phyloP scores from a whole-genome alignment of 2,888 invertebrate species.

The Actias luna region DNA sequence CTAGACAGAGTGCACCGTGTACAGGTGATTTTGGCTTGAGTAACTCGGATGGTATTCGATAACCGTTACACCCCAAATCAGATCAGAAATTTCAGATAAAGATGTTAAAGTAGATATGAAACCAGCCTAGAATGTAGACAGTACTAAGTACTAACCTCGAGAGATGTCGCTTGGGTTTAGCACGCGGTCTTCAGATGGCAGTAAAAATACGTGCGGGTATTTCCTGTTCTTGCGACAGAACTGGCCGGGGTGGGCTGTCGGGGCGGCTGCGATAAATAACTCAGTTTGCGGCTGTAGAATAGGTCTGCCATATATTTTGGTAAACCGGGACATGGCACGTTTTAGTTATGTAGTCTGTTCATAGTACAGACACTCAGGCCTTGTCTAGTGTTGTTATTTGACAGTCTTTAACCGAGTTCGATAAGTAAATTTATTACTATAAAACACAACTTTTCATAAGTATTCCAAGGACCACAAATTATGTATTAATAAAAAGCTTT shows the following conservation, averaged over 20 bases:
- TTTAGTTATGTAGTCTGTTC: background rate
- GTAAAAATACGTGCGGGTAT: conserved; percentile 79
- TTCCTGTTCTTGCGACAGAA: conserved; percentile 66
- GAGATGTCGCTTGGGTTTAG: conserved; percentile 62
- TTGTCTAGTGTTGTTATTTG: too few species aligned
- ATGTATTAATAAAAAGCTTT: too few species aligned
- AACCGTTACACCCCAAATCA: too few species aligned
- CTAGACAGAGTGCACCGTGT: too few species aligned
- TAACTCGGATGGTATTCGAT: too few species aligned
- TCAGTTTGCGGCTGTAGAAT: conserved; percentile 68
- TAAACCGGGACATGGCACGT: background rate
- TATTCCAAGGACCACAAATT: background rate
- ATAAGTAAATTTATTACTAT: too few species aligned
- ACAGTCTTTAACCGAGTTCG: background rate
- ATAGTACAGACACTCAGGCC: too few species aligned
- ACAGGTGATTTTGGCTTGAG: too few species aligned
- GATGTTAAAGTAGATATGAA: conserved; percentile 28
- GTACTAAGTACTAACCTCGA: conserved; percentile 41
- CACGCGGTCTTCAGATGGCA: conserved; percentile 60
- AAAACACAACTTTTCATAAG: background rate
- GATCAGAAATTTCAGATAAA: too few species aligned
- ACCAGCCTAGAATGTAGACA: conserved; percentile 28
- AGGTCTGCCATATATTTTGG: background rate
- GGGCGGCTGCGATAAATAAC: conserved; percentile 76
- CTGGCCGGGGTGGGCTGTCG: conserved; percentile 43